Evolutionary conservation across 2,797 vertebrate genomes (phyloP).

Genomic region (Lacerta viridis): DNA sequence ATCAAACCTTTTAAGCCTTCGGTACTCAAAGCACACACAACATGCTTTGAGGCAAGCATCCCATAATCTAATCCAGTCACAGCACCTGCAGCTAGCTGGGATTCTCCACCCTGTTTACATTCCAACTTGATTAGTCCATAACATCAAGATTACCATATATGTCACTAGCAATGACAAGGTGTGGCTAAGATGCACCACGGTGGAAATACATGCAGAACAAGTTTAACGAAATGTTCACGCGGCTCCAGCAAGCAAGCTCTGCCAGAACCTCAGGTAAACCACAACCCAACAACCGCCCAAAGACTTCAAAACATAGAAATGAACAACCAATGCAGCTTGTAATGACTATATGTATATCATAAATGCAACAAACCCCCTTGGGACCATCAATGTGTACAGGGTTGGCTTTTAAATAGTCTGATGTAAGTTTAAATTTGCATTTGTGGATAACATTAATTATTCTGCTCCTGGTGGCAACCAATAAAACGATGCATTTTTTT

Average conservation of each 20-base stretch:
- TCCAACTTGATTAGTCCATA: background rate
- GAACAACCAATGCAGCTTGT: background rate
- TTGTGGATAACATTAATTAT: background rate
- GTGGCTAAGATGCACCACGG: background rate
- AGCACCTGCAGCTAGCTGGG: background rate
- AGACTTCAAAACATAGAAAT: background rate
- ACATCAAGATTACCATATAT: background rate
- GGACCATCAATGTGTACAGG: background rate
- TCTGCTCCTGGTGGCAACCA: background rate
- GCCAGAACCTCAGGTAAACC: background rate
- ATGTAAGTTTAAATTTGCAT: background rate
- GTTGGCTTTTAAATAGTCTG: background rate
- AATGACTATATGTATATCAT: background rate
- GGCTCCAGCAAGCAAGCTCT: background rate
- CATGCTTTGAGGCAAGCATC: background rate
- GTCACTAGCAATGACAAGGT: constrained; percentile 6
- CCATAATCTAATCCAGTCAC: background rate
- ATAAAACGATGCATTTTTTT: background rate
- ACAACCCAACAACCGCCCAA: background rate
- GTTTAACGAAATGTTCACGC: background rate
- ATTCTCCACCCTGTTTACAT: constrained; percentile 34
- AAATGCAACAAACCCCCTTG: background rate
- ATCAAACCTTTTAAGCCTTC: background rate
- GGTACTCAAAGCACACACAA: background rate
- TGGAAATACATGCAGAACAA: constrained; percentile 7